Evolutionary conservation across 2,797 vertebrate genomes (phyloP).

Genomic region (Notamacropus eugenii): DNA sequence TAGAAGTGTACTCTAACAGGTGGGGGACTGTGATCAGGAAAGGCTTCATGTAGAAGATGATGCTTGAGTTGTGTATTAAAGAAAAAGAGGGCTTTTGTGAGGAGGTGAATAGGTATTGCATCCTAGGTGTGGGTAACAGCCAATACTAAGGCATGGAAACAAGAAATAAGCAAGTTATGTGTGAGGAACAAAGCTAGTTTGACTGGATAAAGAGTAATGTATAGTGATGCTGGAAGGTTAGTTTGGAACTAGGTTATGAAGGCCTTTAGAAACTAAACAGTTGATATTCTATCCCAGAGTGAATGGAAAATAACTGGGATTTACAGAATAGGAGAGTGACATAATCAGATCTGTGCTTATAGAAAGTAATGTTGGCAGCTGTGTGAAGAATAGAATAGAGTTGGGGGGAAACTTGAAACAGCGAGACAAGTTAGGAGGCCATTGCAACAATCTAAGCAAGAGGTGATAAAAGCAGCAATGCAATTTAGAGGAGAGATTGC

Average conservation of each 20-base stretch:
- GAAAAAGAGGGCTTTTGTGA: not conserved
- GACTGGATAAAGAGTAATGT: not conserved
- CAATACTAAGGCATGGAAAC: not conserved
- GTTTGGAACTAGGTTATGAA: not conserved
- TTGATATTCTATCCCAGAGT: not conserved
- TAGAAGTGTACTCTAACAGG: not conserved
- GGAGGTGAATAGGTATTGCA: not conserved
- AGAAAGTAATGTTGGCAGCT: not conserved
- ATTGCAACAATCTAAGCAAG: not conserved
- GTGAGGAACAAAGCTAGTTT: not conserved
- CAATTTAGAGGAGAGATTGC: not conserved
- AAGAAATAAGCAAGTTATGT: not conserved
- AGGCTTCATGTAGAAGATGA: not conserved
- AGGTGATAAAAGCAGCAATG: not conserved
- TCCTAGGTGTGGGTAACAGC: not conserved
- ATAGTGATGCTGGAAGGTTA: not conserved
- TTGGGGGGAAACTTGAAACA: not conserved
- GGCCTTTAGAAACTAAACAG: not conserved
- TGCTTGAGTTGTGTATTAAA: not conserved
- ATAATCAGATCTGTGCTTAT: not conserved
- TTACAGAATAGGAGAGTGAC: not conserved
- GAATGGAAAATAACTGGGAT: not conserved
- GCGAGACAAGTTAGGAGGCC: not conserved
- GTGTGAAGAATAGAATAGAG: not conserved
- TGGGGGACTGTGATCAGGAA: not conserved